Conservation (phyloP, 2,797 vertebrate species). For the Phalanger gymnotis region DNA sequence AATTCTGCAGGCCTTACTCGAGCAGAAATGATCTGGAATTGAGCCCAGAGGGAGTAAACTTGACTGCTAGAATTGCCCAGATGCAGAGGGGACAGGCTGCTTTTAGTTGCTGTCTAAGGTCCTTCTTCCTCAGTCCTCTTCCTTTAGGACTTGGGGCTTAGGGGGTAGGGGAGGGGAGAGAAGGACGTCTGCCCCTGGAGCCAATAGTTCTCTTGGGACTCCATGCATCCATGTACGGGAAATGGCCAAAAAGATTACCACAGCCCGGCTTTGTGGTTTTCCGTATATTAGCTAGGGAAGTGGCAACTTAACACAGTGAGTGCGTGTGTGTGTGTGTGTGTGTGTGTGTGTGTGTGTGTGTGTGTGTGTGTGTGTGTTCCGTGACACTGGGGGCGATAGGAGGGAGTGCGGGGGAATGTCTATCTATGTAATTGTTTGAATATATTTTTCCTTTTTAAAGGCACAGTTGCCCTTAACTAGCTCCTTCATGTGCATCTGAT, state of each 20-base stretch:
- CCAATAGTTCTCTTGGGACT: not conserved
- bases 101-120: not conserved
- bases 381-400: not conserved
- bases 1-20: not conserved
- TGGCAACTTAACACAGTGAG: fast-evolving
- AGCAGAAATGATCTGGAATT: not conserved
- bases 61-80: not conserved
- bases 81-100: fast-evolving
- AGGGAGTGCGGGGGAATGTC: not conserved
- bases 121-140: not conserved
- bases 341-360: not conserved
- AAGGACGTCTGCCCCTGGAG: not conserved
- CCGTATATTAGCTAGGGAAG: not conserved
- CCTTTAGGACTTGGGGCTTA: not conserved
- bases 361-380: not conserved
- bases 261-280: not conserved
- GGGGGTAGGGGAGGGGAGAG: not conserved
- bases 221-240: fast-evolving
- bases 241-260: not conserved
- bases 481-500: not conserved
- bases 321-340: fast-evolving
- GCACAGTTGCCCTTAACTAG: not conserved
- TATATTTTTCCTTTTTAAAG: not conserved
- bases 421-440: not conserved
- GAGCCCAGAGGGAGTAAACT: not conserved